Percentiles rank a stretch among this genome's conserved stretches.
Evolutionary conservation across 2,888 invertebrate genomes (phyloP).

Genomic region (Ephialtes manifestator): DNA sequence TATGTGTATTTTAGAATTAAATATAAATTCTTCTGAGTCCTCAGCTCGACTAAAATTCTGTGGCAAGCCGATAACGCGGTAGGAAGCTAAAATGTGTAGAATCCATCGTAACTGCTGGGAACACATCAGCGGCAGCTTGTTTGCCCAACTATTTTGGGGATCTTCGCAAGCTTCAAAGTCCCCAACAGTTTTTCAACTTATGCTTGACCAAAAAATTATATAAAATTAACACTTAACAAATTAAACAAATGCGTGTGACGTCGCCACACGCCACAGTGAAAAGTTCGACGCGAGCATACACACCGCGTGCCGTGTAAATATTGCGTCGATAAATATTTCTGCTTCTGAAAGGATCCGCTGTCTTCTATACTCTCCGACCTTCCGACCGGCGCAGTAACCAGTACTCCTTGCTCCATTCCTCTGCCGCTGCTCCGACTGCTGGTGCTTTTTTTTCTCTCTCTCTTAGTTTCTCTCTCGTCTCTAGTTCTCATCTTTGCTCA

Average conservation of each 20-base stretch:
- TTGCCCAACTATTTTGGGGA: slow-evolving; percentile 78
- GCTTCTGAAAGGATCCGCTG: slow-evolving; percentile 81
- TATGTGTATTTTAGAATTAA: too few relatives aligned
- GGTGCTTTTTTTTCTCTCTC: slow-evolving; percentile 50
- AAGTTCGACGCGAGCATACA: background rate
- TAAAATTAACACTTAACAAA: slow-evolving; percentile 83
- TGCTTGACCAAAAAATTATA: slow-evolving; percentile 82
- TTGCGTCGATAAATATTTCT: slow-evolving; percentile 83
- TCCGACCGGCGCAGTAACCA: slow-evolving; percentile 23
- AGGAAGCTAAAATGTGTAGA: slow-evolving; percentile 29
- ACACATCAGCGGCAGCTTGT: slow-evolving; percentile 69
- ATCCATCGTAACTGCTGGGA: slow-evolving; percentile 7
- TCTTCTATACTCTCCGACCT: slow-evolving; percentile 56
- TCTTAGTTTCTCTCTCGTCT: slow-evolving; percentile 32
- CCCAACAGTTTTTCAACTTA: slow-evolving; percentile 28
- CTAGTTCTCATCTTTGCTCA: slow-evolving; percentile 61
- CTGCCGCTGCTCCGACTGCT: slow-evolving; percentile 27
- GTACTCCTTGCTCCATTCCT: slow-evolving; percentile 50
- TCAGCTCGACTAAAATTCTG: slow-evolving; percentile 56
- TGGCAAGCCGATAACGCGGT: slow-evolving; percentile 51
- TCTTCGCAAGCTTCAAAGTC: slow-evolving; percentile 31
- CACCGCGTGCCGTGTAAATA: slow-evolving; percentile 77
- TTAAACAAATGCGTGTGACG: slow-evolving; percentile 81
- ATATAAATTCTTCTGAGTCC: too few relatives aligned
- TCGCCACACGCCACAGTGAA: slow-evolving; percentile 13